A percentile compares a stretch with the other conserved stretches of the same genome.
Conservation (phyloP, 1,140 invertebrate genomes). For the Lanistes nyassanus region DNA sequence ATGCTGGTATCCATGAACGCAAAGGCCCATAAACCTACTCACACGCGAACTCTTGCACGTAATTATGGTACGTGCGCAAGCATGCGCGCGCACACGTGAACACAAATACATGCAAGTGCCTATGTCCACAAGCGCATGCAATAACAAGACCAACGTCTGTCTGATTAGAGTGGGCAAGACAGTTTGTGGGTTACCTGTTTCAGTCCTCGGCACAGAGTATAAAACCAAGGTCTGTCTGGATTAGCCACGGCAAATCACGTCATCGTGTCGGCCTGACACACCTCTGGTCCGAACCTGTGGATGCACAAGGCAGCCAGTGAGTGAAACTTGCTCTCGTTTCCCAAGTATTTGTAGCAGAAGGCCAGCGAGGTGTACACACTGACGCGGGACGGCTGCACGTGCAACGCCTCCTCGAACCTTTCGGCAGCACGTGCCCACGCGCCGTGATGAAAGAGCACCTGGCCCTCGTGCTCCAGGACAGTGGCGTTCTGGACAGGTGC, state of each 20-base stretch:
- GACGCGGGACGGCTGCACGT: neutral
- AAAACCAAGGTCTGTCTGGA: too few relatives aligned
- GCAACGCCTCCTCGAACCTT: constrained; percentile 31
- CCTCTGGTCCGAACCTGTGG: neutral
- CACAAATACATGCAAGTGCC: neutral
- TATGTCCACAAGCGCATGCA: neutral
- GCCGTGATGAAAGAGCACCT: constrained; percentile 42
- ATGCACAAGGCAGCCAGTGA: neutral
- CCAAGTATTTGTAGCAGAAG: neutral
- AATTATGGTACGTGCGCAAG: neutral
- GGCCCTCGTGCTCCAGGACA: constrained; percentile 53
- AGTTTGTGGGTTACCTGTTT: too few relatives aligned
- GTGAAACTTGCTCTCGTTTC: neutral
- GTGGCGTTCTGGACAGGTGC: constrained; percentile 46
- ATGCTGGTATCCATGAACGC: too few relatives aligned
- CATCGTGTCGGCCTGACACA: neutral
- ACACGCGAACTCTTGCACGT: neutral
- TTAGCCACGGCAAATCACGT: too few relatives aligned
- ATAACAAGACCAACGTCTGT: too few relatives aligned
- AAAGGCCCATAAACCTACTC: neutral
- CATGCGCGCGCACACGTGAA: neutral
- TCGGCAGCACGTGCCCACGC: constrained; percentile 39
- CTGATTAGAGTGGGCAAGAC: too few relatives aligned
- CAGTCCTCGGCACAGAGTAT: too few relatives aligned
- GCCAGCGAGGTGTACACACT: constrained; percentile 24